A percentile compares a stretch with the other conserved stretches of the same genome.
Evolutionary conservation across 1,140 invertebrate genomes (phyloP).

Genomic region (Zaprionus ghesquierei): DNA sequence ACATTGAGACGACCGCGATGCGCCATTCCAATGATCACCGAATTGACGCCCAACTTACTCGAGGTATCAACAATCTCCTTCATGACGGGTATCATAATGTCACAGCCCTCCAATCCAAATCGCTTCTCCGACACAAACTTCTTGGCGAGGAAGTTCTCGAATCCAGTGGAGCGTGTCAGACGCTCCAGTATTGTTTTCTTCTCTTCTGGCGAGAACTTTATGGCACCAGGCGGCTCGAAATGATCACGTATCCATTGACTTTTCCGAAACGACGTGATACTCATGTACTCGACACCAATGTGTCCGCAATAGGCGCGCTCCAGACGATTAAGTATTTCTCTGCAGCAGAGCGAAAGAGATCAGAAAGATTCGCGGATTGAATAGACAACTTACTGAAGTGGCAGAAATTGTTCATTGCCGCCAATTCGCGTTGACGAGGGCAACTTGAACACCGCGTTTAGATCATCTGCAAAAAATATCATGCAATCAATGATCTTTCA

Average conservation of each 20-base stretch:
- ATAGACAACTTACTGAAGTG: slow-evolving; percentile 42
- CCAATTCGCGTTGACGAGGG: slow-evolving; percentile 65
- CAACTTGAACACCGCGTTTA: slow-evolving; percentile 64
- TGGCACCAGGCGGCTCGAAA: slow-evolving; percentile 88
- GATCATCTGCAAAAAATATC: slow-evolving; percentile 33
- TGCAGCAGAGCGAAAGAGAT: slow-evolving; percentile 23
- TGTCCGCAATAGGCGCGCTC: slow-evolving; percentile 88
- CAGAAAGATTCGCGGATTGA: slow-evolving; percentile 35
- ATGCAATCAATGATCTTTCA: background rate
- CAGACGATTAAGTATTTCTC: slow-evolving; percentile 90
- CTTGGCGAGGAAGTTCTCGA: slow-evolving; percentile 93
- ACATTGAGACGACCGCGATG: slow-evolving; percentile 96
- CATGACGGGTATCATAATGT: slow-evolving; percentile 93
- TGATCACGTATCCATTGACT: slow-evolving; percentile 91
- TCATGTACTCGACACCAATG: slow-evolving; percentile 94
- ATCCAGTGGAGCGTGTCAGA: slow-evolving; percentile 75
- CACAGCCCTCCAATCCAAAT: slow-evolving; percentile 96
- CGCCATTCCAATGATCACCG: slow-evolving; percentile 94
- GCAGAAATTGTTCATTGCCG: slow-evolving; percentile 53
- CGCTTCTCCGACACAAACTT: slow-evolving; percentile 96
- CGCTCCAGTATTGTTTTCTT: slow-evolving; percentile 61
- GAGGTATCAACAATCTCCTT: slow-evolving; percentile 94
- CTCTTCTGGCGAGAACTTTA: slow-evolving; percentile 37
- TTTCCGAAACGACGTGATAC: slow-evolving; percentile 90
- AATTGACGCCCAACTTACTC: slow-evolving; percentile 90